Evolutionary conservation across 2,113 vertebrate species (phyloP).

Genomic region (Labeo catla): DNA sequence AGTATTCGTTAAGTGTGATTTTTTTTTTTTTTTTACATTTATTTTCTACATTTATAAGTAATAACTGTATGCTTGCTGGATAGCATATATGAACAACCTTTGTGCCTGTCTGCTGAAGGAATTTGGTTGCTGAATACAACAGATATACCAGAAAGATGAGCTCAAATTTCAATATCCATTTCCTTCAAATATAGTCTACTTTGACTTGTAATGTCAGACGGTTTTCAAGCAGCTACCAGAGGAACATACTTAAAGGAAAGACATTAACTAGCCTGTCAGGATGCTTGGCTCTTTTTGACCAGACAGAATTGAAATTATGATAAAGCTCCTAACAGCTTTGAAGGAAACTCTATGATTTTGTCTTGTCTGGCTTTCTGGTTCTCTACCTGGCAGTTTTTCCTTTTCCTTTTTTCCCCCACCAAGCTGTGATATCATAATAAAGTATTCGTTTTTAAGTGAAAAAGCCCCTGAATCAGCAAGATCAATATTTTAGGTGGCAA

Average conservation of each 20-base stretch:
- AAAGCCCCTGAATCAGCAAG: background rate
- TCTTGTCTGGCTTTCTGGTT: background rate
- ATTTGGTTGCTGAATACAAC: conserved; percentile 21
- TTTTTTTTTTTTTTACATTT: background rate
- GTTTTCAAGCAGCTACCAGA: conserved; percentile 11
- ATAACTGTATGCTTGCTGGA: background rate
- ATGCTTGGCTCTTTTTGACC: background rate
- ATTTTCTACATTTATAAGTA: background rate
- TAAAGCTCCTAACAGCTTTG: background rate
- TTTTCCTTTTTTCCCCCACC: too few species aligned
- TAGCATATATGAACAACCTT: background rate
- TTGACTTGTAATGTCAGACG: background rate
- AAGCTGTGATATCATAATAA: background rate
- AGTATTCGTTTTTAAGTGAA: background rate
- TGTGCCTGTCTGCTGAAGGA: background rate
- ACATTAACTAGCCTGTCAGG: background rate
- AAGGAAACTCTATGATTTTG: background rate
- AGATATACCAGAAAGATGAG: background rate
- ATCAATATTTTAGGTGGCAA: background rate
- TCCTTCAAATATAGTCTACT: conserved; percentile 36
- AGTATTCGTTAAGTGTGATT: background rate
- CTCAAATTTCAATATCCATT: conserved; percentile 28
- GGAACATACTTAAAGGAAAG: conserved; percentile 6
- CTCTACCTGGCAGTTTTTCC: background rate
- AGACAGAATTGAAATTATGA: background rate